Evolutionary conservation across 2,797 vertebrate genomes (phyloP).

Genomic region (Buceros bicornis): DNA sequence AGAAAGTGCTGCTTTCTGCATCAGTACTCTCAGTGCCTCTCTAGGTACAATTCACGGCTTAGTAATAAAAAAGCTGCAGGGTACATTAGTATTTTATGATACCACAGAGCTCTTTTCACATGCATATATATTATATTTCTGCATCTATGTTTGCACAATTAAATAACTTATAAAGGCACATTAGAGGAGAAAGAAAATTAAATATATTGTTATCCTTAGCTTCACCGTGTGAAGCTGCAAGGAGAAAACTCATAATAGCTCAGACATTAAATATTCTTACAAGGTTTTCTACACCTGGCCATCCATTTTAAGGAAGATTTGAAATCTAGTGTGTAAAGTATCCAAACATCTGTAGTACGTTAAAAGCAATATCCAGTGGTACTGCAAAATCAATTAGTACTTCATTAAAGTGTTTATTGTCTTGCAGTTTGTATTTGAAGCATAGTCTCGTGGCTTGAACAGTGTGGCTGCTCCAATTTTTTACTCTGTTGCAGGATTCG

Average conservation of each 20-base stretch:
- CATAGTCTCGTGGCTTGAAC: not conserved
- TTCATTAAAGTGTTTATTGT: not conserved
- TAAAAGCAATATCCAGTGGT: not conserved
- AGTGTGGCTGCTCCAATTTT: not conserved
- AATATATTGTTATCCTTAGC: not conserved
- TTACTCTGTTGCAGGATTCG: not conserved
- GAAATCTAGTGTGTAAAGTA: not conserved
- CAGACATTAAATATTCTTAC: not conserved
- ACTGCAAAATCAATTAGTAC: not conserved
- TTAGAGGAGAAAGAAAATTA: not conserved
- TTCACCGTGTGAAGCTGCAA: not conserved
- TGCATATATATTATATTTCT: not conserved
- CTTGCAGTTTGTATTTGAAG: not conserved
- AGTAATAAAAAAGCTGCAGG: not conserved
- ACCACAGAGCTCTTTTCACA: not conserved
- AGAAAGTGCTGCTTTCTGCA: slow-evolving; percentile 18
- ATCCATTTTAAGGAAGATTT: not conserved
- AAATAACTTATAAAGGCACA: not conserved
- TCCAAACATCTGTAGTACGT: not conserved
- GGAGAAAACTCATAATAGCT: not conserved
- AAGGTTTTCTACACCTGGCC: not conserved
- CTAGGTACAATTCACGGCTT: not conserved
- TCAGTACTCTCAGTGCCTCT: not conserved
- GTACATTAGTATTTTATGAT: slow-evolving; percentile 6
- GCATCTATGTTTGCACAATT: not conserved